A percentile compares a stretch with the other conserved stretches of the same genome.
phyloP scores from a whole-genome alignment of 2,113 vertebrate genomes.

The Protobothrops flavoviridis region DNA sequence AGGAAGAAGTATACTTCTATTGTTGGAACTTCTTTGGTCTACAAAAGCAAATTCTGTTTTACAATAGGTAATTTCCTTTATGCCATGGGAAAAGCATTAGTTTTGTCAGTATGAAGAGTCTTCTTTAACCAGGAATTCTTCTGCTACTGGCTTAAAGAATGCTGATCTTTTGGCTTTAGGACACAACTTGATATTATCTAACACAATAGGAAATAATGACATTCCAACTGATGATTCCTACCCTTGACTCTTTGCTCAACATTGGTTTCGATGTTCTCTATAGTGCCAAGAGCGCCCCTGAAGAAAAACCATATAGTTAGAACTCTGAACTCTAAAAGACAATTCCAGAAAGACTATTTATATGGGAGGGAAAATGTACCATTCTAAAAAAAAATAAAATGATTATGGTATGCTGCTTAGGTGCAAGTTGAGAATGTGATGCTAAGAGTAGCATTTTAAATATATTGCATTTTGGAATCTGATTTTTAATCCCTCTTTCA shows the following conservation, averaged over 20 bases:
- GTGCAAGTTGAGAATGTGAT: not conserved
- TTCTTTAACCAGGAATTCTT: not conserved
- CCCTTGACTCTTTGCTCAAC: not conserved
- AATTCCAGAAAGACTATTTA: not conserved
- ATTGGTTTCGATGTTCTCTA: not conserved
- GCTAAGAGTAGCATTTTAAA: not conserved
- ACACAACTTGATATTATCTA: not conserved
- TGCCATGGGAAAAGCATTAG: not conserved
- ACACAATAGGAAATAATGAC: not conserved
- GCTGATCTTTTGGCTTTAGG: not conserved
- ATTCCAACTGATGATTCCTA: not conserved
- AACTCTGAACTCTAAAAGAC: not conserved
- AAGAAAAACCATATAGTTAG: not conserved
- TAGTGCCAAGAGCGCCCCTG: not conserved
- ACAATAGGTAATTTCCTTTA: not conserved
- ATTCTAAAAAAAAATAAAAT: not conserved
- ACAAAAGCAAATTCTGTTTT: not conserved
- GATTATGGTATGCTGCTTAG: not conserved
- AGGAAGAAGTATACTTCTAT: not conserved
- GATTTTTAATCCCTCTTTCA: not conserved
- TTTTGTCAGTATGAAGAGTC: not conserved
- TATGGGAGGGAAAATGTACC: not conserved
- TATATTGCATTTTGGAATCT: not conserved
- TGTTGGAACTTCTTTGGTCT: not conserved
- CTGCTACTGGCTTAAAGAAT: not conserved